Percentiles rank a stretch among this genome's conserved stretches.
These are phyloP conservation scores for Gonatopus flavifemur DNA, from an alignment of 1,140 invertebrate genomes.

Conservation along the genomic window DNA sequence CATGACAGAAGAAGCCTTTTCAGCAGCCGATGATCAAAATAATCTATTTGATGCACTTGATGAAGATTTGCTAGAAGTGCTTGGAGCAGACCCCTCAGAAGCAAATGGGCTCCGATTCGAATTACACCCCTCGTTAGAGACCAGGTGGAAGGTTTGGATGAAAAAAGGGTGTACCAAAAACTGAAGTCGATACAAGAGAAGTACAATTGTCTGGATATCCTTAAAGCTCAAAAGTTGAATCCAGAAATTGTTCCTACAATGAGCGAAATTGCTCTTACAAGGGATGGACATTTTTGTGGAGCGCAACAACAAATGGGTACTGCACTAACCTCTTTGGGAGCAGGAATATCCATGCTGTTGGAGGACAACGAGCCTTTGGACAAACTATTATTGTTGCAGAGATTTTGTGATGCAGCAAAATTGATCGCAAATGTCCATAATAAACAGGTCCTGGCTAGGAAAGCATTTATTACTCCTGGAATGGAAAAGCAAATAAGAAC, in stretches of 20 bases:
- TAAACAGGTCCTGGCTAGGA: background rate
- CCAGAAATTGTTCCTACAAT: background rate
- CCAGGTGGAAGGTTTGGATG: background rate
- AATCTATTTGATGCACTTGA: too few species aligned
- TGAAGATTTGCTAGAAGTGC: too few species aligned
- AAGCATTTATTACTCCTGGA: conserved; percentile 7
- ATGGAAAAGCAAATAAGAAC: background rate
- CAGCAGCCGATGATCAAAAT: too few species aligned
- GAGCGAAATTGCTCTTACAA: background rate
- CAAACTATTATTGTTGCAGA: background rate
- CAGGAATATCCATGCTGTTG: background rate
- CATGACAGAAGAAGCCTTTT: too few species aligned
- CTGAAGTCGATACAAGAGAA: background rate
- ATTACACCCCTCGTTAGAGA: background rate
- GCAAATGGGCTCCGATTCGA: background rate
- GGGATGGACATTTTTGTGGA: background rate
- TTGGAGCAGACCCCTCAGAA: too few species aligned
- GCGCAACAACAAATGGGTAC: background rate
- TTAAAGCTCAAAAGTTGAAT: background rate
- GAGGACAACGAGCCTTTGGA: background rate
- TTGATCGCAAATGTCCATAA: background rate
- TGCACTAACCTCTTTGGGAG: background rate
- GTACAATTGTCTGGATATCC: too few species aligned
- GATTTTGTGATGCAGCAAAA: background rate
- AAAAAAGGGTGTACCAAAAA: background rate